phyloP scores from a whole-genome alignment of 1,140 invertebrate genomes.

The Cardiocondyla obscurior region DNA sequence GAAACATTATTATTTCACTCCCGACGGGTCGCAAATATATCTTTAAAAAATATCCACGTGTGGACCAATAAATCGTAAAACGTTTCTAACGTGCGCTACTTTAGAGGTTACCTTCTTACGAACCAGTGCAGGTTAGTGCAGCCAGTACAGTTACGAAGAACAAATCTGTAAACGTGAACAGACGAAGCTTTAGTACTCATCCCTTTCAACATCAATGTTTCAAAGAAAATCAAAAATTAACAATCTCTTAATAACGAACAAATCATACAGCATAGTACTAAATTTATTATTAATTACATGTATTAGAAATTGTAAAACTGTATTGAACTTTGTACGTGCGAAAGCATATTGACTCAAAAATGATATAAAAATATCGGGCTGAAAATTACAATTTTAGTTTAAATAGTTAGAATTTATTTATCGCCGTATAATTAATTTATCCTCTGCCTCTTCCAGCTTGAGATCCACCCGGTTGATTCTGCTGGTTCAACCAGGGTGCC shows the following conservation, averaged over 20 bases:
- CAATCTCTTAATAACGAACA: not conserved
- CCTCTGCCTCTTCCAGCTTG: conserved; percentile 81
- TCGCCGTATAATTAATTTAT: conserved; percentile 67
- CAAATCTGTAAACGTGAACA: not conserved
- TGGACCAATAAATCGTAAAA: too few species aligned
- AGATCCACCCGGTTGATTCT: conserved; percentile 79
- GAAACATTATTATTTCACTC: not conserved
- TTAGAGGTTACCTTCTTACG: too few species aligned
- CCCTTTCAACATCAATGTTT: too few species aligned
- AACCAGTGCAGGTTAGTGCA: too few species aligned
- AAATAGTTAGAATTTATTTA: not conserved
- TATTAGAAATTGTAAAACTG: not conserved
- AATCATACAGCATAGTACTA: not conserved
- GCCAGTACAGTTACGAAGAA: too few species aligned
- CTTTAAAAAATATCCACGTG: not conserved
- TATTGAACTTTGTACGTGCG: not conserved
- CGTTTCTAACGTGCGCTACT: too few species aligned
- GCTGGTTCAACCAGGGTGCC: conserved; percentile 83
- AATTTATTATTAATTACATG: conserved; percentile 8
- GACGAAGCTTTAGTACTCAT: too few species aligned
- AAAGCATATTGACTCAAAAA: not conserved
- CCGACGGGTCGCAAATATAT: not conserved
- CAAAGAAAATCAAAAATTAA: too few species aligned
- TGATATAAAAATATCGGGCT: conserved; percentile 29
- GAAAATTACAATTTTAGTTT: not conserved